Base-by-base conservation (phyloP, 2,888 invertebrate species). In the Microdon myrmicae region DNA sequence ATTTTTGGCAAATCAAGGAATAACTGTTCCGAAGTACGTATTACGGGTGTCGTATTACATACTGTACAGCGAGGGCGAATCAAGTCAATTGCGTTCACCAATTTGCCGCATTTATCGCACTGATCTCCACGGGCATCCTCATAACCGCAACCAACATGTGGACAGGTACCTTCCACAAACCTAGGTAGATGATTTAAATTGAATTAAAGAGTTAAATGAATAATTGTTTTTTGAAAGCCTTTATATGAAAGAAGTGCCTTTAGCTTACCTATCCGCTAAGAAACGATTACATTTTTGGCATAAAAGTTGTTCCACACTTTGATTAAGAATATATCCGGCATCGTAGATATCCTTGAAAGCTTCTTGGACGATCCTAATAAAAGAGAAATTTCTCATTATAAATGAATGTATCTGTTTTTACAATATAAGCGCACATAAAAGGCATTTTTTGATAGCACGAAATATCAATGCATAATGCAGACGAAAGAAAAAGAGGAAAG, bases 61-160 rank as follows among this genome's bases (percentile, higher is more conserved):
- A 90, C 81, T 81, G 97, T 96, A 78, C 97, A 98, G 6, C 90
- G 83, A 0, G 97, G 94, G 54, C 87, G 83, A 55, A 88, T 84
- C 17, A 98, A 82, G 56, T 98, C 97, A 0, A 86, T 85, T 0
- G 98, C 95, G 79, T 96, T 98, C 45, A 99, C 90, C 6, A 99
- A 84, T 75, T 95, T 94, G 2, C 97, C 94, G 75, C 99, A 99
- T 68, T 90, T 90, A 79, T 99, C 99, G 77, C 99, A 99, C 79
- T 99, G 99, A 82, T 99, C 99, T 2, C 99, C 99, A 26, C 99
- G 85, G 0, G 99, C 98, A 76, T 92, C 91, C 69, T 91, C 92
- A 80, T 92, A 98, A 2, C 84, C 84, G 74, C 99, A 99, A 34
- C 92, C 87, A 0, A 84, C 82, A 78, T 88, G 86, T 0, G 97